These are phyloP conservation scores for Pegoplata infirma DNA, from an alignment of 2,888 invertebrate species.

Conservation along the genomic window DNA sequence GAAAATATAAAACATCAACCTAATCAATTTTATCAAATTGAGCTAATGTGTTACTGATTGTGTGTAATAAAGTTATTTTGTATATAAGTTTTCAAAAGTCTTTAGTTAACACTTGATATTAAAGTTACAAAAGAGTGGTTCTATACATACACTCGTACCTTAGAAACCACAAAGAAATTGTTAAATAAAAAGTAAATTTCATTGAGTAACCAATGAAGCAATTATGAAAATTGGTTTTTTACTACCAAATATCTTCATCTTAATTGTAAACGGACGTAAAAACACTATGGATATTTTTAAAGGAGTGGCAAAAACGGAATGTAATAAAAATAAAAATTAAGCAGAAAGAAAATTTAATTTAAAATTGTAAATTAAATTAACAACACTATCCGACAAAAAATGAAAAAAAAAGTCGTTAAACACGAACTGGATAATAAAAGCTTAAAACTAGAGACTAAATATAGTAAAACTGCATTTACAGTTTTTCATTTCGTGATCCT, in stretches of 20 bases:
- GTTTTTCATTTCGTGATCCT: no score
- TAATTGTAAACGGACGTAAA: no score
- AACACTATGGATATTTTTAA: no score
- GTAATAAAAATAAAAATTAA: no score
- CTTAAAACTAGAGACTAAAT: no score
- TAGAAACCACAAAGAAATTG: background rate
- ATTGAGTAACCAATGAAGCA: constrained; percentile 64
- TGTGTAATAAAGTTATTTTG: background rate
- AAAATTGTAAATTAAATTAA: no score
- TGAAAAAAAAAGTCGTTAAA: no score
- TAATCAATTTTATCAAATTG: constrained; percentile 47
- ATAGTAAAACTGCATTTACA: no score
- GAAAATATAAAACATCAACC: constrained; percentile 18
- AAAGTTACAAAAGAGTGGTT: background rate
- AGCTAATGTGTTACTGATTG: background rate
- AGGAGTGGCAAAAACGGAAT: no score
- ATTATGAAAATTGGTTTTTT: constrained; percentile 66
- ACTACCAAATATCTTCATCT: constrained; percentile 12
- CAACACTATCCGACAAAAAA: no score
- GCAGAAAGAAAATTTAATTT: no score
- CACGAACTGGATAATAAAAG: no score
- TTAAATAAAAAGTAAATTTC: constrained; percentile 22
- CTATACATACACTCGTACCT: background rate
- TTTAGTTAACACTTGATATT: constrained; percentile 9
- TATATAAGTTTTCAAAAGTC: background rate